Evolutionary conservation across 2,888 invertebrate species (phyloP), one percentile per base, ranked within the genome.

Genomic region (Polyploca ridens): DNA sequence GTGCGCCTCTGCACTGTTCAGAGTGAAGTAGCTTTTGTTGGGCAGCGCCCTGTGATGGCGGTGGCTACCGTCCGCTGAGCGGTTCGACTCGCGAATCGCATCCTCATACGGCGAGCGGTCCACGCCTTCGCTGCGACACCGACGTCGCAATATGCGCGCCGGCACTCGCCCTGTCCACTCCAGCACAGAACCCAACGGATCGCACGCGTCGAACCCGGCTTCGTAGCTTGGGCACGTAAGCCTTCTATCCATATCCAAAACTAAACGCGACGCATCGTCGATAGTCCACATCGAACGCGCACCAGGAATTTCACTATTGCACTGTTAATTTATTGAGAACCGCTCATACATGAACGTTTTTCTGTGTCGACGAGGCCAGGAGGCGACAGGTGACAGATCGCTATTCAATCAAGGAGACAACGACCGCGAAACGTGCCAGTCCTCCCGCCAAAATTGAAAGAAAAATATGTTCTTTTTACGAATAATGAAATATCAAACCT

Each of bases 41-140:
- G 90, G 80, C 69, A 84, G 76, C 62, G 81, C 77, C 73, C 90
- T 86, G 70, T 84, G 81, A 72, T 84, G 82, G 64, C 88, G 85
- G 73, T 79, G 79, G 71, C 78, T 76, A 67, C 81, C 79, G 73
- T 90, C 91, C 66, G 86, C 86, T 63, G 85, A 90, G 67, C 87
- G 86, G 68, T 81, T 83, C 62, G 74, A 68, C 71, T 91, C 90
- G 65, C 89, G 85, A 74, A 79, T 87, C 71, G 79, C 91, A 91
- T 93, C 90, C 86, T 94, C 94, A 78, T 90, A 94, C 62, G 94
- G 93, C 72, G 94, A 93, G 63, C 93, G 88, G 72, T 94, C 94
- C 59, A 94, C 83, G 62, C 94, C 93, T 77, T 94, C 94, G 78
- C 94, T 94, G 76, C 93, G 93, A 79, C 94, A 94, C 73, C 94